phyloP scores from a whole-genome alignment of 1,140 invertebrate genomes.

The Drosophila elegans region DNA sequence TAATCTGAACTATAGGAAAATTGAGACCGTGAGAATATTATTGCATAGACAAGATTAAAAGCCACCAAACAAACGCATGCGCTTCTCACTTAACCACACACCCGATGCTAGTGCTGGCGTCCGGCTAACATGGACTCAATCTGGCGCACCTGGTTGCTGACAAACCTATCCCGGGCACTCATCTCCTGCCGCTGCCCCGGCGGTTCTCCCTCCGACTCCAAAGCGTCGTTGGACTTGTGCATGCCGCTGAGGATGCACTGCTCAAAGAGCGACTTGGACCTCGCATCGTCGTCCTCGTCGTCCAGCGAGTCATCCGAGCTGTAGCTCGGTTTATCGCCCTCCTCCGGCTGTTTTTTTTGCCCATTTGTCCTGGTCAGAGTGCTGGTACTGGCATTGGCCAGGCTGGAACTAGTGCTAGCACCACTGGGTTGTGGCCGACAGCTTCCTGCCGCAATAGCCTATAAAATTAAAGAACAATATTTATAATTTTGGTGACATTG shows the following conservation, averaged over 20 bases:
- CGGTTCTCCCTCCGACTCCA: constrained; percentile 53
- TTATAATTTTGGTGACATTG: not conserved
- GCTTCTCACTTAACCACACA: constrained; percentile 41
- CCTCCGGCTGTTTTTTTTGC: constrained; percentile 36
- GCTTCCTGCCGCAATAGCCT: constrained; percentile 82
- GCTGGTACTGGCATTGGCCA: constrained; percentile 54
- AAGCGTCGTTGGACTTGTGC: constrained; percentile 70
- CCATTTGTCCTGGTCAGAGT: constrained; percentile 60
- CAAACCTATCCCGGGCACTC: constrained; percentile 58
- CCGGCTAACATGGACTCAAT: constrained; percentile 71
- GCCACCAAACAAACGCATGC: constrained; percentile 21
- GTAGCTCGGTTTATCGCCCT: constrained; percentile 86
- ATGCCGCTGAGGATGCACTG: constrained; percentile 88
- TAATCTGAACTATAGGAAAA: constrained; percentile 79
- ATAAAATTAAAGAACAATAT: not conserved
- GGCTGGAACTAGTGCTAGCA: constrained; percentile 63
- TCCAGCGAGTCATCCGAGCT: constrained; percentile 89
- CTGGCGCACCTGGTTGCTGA: constrained; percentile 73
- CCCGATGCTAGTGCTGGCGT: constrained; percentile 32
- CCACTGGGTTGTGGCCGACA: constrained; percentile 71
- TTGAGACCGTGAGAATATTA: constrained; percentile 78
- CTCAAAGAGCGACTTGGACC: constrained; percentile 91
- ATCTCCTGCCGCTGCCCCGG: constrained; percentile 13
- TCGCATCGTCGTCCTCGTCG: constrained; percentile 86
- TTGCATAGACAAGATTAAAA: constrained; percentile 56